Base-by-base conservation (phyloP, 2,113 vertebrate species). In the Kobus ellipsiprymnus region DNA sequence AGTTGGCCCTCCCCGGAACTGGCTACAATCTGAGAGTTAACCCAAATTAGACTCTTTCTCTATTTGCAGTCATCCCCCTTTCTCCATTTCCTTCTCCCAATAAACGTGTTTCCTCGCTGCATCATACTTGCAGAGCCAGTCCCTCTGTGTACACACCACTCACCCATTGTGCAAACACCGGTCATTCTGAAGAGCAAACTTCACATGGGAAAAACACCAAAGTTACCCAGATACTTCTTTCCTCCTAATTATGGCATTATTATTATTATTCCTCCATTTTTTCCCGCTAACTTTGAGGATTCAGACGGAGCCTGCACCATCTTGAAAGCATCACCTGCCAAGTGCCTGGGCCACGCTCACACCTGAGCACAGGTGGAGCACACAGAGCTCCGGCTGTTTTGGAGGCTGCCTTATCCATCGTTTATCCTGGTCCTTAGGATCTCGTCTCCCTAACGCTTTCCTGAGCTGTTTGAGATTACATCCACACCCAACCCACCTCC, bases 401-500 rank as follows among this genome's bases (percentile, higher is more conserved):
- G 2, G 16, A 2, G 9, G 25, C 46, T 74, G 6, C 8, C 57
- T 55, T 6, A 30, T 2, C 30, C 17, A 5, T n/a, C 5, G 0
- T 3, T 10, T 13, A 29, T 40, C 12, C 44, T 81, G 36, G 60
- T 71, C 33, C 44, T 71, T 36, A 33, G 50, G 9, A 0, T 17
- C 13, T 55, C 7, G 0, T 19, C 36, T 62, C 9, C 8, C 36
- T 10, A 16, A 36, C 2, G 3, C 62, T n/a, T 84, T 14, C n/a
- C 36, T 50, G 62, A 50, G 62, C 27, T 40, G 10, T 36, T 67
- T 84, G 87, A 36, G 23, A 44, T 27, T 10, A 62, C 0, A 9
- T 10, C 21, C 25, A 52, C 0, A 7, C 3, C 9, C 9, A 17
- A 14, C 23, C 16, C 2, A 0, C 1, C 10, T 25, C 9, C 11